A percentile compares a stretch with the other conserved stretches of the same genome.
These are phyloP conservation scores for Diabrotica balteata DNA, from an alignment of 2,888 invertebrate genomes.

Conservation along the genomic window DNA sequence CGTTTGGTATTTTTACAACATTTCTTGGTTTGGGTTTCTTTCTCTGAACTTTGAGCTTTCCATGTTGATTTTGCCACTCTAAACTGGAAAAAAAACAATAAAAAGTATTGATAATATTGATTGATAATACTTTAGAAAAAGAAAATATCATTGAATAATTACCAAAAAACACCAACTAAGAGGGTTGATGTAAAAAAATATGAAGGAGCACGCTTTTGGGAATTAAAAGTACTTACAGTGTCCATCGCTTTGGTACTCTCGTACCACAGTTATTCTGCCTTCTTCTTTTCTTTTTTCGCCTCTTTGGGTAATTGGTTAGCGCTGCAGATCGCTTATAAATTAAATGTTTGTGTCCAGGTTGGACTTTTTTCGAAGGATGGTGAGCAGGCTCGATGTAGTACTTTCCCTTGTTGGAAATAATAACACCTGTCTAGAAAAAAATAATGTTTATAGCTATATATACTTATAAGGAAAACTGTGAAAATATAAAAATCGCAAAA, in stretches of 20 bases:
- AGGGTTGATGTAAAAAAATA: no score
- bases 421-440: conserved; percentile 69
- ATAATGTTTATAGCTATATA: no score
- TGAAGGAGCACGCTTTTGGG: no score
- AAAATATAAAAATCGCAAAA: no score
- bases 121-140: not conserved
- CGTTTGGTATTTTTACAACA: conserved; percentile 49
- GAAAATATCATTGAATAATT: not conserved
- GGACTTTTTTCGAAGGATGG: conserved; percentile 57
- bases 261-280: conserved; percentile 66
- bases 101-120: not conserved
- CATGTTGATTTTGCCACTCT: conserved; percentile 67
- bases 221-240: conserved; percentile 52
- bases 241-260: conserved; percentile 63
- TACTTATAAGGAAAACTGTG: no score
- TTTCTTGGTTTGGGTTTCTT: conserved; percentile 49
- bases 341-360: conserved; percentile 70
- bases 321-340: conserved; percentile 74
- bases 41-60: conserved; percentile 63
- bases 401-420: conserved; percentile 71
- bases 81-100: conserved; percentile 55
- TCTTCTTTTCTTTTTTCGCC: conserved; percentile 61
- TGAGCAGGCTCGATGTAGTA: conserved; percentile 77
- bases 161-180: not conserved
- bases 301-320: conserved; percentile 54